Evolutionary conservation across 30 jellyfish, hydroid and myxozoan genomes (phyloP), one percentile per base, ranked within the genome.

Genomic region (Turritopsis dohrnii): DNA sequence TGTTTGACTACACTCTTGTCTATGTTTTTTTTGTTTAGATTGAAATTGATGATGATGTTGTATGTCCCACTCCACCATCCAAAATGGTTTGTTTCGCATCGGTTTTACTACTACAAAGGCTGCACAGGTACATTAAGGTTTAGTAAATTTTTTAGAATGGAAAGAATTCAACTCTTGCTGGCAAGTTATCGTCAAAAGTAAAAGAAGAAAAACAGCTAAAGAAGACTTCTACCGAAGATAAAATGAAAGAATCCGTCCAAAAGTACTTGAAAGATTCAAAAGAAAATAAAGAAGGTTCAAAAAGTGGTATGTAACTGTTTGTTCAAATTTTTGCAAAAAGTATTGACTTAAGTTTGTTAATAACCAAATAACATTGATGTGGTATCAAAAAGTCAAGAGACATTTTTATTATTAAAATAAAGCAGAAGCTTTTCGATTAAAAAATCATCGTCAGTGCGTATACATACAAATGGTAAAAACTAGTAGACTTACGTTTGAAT

Each of bases 41-140:
- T 69, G 77, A 69, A 23, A 69, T n/a, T 69, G 77, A 69, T 69
- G 77, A 69, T n/a, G 60, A 22, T 74, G 60, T 25, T 74, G 83
- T 21, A 41, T 29, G 54, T 9, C 28, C 54, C 18, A 22, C 54
- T 9, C 66, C 83, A 16, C 83, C 83, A 9, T 9, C 0, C 18
- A 74, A 22, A 74, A 74, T 9, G 83, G 83, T 74, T 9, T n/a
- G 66, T n/a, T 27, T 29, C 74, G 17, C 28, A 0, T 26, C 83
- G 41, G 77, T n/a, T 7, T 1, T 9, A 60, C 21, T 60, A 18
- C 21, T 0, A 60, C 73, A 60, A 21, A n/a, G n/a, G n/a, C n/a
- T n/a, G n/a, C n/a, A n/a, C n/a, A n/a, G n/a, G n/a, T n/a, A n/a
- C n/a, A n/a, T n/a, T n/a, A n/a, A n/a, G 13, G 60, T 41, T 13